phyloP scores from a whole-genome alignment of 2,113 vertebrate genomes.

The Helogale parvula region DNA sequence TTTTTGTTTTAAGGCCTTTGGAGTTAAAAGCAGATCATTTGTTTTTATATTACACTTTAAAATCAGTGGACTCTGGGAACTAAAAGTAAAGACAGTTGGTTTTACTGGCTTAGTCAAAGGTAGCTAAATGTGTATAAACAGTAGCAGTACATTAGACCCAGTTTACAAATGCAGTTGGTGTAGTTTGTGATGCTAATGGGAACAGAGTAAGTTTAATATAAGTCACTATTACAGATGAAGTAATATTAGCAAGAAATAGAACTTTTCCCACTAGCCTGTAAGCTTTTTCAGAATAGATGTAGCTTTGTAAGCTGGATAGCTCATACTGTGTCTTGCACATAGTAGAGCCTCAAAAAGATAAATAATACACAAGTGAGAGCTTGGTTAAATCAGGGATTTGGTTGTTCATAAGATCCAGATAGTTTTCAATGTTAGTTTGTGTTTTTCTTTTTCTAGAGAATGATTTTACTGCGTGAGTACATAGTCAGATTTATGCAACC shows the following conservation, averaged over 20 bases:
- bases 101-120: slow-evolving; percentile 7
- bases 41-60: slow-evolving; percentile 16
- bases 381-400: background rate
- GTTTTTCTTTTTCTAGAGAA: no score
- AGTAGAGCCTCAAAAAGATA: background rate
- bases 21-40: background rate
- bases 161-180: background rate
- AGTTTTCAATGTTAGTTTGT: background rate
- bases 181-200: background rate
- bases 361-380: background rate
- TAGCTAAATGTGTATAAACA: background rate
- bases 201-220: background rate
- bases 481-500: no score
- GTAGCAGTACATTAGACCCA: background rate
- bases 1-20: background rate
- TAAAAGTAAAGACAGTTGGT: background rate
- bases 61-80: background rate
- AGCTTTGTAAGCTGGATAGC: slow-evolving; percentile 5
- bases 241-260: background rate
- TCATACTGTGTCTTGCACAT: background rate
- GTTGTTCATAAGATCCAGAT: background rate
- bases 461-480: no score
- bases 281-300: background rate
- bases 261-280: background rate
- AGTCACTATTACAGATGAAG: background rate